A percentile compares a stretch with the other conserved stretches of the same genome.
These are phyloP conservation scores for Tachina grossa DNA, from an alignment of 2,888 invertebrate genomes.

Conservation along the genomic window DNA sequence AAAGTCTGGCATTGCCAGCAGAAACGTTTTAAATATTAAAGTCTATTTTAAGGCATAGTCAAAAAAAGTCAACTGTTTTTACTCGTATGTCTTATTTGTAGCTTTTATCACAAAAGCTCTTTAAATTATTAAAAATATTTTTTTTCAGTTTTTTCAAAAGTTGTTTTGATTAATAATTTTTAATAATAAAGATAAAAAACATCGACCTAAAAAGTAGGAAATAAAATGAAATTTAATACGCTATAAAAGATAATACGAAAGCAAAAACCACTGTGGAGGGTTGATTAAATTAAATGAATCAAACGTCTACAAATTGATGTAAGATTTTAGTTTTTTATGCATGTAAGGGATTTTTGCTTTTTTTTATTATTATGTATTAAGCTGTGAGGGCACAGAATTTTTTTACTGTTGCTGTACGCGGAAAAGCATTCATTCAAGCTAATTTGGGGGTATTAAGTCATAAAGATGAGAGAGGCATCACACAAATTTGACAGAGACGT, in stretches of 20 bases:
- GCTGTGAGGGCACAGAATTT: constrained; percentile 11
- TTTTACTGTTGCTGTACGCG: constrained; percentile 14
- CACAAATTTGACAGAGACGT: constrained; percentile 10
- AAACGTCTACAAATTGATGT: constrained; percentile 45
- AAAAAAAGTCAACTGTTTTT: too few species aligned
- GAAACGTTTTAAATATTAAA: too few species aligned
- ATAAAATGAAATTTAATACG: constrained; percentile 66
- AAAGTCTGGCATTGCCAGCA: too few species aligned
- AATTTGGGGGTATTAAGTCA: constrained; percentile 65
- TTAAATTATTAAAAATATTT: background rate
- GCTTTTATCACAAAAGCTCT: constrained; percentile 24
- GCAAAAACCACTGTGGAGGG: constrained; percentile 37
- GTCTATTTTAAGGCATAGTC: too few species aligned
- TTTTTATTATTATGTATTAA: background rate
- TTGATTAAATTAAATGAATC: constrained; percentile 65
- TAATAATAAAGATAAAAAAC: constrained; percentile 47
- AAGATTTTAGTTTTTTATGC: constrained; percentile 16
- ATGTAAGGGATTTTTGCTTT: constrained; percentile 12
- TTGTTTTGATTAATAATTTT: constrained; percentile 31
- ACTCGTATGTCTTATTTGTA: background rate
- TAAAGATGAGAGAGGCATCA: constrained; percentile 49
- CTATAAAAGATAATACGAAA: constrained; percentile 52
- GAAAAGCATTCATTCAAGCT: constrained; percentile 44
- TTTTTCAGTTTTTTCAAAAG: constrained; percentile 11
- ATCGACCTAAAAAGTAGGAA: constrained; percentile 33